phyloP scores from a whole-genome alignment of 2,113 vertebrate genomes.

The Onychostruthus taczanowskii region DNA sequence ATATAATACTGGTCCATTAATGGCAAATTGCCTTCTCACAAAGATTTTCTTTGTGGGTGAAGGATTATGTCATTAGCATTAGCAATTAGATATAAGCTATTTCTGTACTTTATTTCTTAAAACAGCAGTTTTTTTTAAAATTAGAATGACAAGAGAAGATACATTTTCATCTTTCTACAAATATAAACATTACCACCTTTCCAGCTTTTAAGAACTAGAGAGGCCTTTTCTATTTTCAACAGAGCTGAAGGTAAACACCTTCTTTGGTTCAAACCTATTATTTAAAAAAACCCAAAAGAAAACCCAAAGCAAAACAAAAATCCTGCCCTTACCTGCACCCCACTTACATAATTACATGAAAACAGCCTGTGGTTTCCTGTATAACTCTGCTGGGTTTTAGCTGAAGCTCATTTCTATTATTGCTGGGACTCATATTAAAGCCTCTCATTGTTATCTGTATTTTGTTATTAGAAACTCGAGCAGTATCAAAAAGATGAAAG shows the following conservation, averaged over 20 bases:
- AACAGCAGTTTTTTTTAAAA: not conserved
- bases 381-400: not conserved
- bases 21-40: not conserved
- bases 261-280: not conserved
- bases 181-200: not conserved
- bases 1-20: not conserved
- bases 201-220: not conserved
- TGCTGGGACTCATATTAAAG: not conserved
- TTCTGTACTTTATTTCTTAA: not conserved
- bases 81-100: not conserved
- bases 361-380: not conserved
- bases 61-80: not conserved
- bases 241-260: not conserved
- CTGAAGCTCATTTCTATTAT: not conserved
- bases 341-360: not conserved
- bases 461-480: slow-evolving; percentile 4
- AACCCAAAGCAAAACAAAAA: not conserved
- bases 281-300: not conserved
- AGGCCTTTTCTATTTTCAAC: not conserved
- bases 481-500: not conserved
- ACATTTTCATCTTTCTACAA: not conserved
- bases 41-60: not conserved
- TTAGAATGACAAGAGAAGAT: not conserved
- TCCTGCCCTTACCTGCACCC: not conserved
- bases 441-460: not conserved